Evolutionary conservation across 2,888 invertebrate species (phyloP), one percentile per base, ranked within the genome.

Genomic region (Scotopteryx bipunctaria): DNA sequence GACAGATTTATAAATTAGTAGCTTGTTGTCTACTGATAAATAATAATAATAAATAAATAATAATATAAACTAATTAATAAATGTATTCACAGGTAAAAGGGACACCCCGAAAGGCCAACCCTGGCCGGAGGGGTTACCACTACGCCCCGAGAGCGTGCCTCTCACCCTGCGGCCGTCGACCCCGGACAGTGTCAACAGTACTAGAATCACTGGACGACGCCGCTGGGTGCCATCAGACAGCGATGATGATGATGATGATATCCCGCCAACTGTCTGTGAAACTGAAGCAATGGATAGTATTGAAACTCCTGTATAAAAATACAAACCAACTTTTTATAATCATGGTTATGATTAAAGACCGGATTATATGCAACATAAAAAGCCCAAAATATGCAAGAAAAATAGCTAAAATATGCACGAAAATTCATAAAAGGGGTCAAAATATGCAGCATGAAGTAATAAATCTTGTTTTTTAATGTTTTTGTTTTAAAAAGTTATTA

Each of bases 221-320:
- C n/a, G n/a, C n/a, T n/a, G n/a, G n/a, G n/a, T n/a, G n/a, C n/a
- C n/a, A n/a, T n/a, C n/a, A n/a, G n/a, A n/a, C 2, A 23, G 1
- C 1, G 1, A 8, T 8, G 37, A 33, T 17, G 46, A n/a, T 11
- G 47, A 53, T 31, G 59, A 61, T 27, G 11, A 33, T 55, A 52
- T 5, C 53, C 59, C 5, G 58, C 60, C 0, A n/a, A n/a, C 13
- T 61, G 5, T 58, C 58, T 11, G 41, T 40, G 3, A 58, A 58
- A n/a, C 27, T 17, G 55, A 57, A 11, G 51, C 14, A 1, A 55
- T 59, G 57, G 61, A 61, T 23, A 61, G 61, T 37, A 44, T 61
- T 8, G 61, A 61, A 25, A 61, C 61, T 2, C 44, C 61, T 1
- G 61, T 61, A 5, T 61, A 51, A 31, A 2, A n/a, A 9, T 1